These are phyloP conservation scores for Stylophora pistillata DNA, from an alignment of 64 coral and sea anemone species.

Conservation along the genomic window DNA sequence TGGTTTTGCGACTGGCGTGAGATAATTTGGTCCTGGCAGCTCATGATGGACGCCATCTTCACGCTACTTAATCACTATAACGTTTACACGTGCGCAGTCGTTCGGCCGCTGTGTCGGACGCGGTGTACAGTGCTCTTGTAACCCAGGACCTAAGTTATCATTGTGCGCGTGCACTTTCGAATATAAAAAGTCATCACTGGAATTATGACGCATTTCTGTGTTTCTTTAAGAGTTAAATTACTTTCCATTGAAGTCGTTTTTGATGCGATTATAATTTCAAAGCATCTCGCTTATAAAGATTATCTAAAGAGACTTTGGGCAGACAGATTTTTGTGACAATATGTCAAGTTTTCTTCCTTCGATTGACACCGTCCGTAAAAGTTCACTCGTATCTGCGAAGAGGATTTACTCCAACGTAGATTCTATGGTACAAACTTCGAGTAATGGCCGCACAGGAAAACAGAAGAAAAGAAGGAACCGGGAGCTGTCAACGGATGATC, in stretches of 20 bases:
- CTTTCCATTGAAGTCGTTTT: not conserved
- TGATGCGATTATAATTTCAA: not conserved
- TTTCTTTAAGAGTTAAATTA: not conserved
- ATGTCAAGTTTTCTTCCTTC: conserved; percentile 79
- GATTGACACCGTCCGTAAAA: conserved; percentile 49
- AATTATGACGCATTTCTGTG: conserved; percentile 32
- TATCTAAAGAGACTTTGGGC: not conserved
- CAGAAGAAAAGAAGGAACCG: conserved; percentile 34
- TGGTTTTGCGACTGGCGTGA: too few relatives aligned
- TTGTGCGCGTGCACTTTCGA: not conserved
- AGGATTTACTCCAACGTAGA: conserved; percentile 78
- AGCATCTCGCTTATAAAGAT: not conserved
- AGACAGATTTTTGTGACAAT: not conserved
- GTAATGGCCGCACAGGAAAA: conserved; percentile 41
- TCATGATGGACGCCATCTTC: too few relatives aligned
- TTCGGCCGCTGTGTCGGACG: too few relatives aligned
- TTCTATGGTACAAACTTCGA: conserved; percentile 43
- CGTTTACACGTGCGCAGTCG: too few relatives aligned
- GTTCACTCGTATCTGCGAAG: conserved; percentile 67
- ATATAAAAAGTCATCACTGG: not conserved
- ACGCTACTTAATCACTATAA: too few relatives aligned
- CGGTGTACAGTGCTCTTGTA: too few relatives aligned
- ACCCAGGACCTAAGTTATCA: too few relatives aligned
- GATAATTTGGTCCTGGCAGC: too few relatives aligned
- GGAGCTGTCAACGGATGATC: not conserved